Percentiles rank a stretch among this genome's conserved stretches.
Evolutionary conservation across 2,797 vertebrate genomes (phyloP).

Genomic region (Lepilemur ruficaudatus): DNA sequence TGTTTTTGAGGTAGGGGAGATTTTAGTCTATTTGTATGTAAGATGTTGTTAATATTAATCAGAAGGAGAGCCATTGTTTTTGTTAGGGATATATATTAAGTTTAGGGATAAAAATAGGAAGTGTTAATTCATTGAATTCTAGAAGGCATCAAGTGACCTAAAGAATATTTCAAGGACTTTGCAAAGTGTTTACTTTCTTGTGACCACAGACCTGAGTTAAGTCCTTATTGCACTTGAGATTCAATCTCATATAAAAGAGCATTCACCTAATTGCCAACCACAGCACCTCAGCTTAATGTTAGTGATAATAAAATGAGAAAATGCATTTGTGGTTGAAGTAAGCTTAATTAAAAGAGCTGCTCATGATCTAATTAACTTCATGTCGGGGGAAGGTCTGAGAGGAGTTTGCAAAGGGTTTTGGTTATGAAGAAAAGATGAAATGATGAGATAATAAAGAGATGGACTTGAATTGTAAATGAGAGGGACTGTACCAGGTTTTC

Average conservation of each 20-base stretch:
- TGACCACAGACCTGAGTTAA: neutral
- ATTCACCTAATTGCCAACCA: neutral
- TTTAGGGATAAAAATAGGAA: constrained; percentile 1
- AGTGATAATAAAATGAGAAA: constrained; percentile 9
- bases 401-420: neutral
- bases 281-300: neutral
- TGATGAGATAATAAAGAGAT: neutral
- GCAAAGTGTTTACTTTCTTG: neutral
- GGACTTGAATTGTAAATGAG: neutral
- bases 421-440: neutral
- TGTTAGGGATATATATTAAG: neutral
- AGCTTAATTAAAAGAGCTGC: constrained; percentile 27
- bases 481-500: neutral
- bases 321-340: neutral
- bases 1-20: neutral
- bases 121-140: neutral
- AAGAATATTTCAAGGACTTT: constrained; percentile 11
- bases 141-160: neutral
- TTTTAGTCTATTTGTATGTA: constrained; percentile 8
- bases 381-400: neutral
- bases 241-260: neutral
- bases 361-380: constrained; percentile 28
- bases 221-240: neutral
- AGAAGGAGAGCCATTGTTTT: constrained; percentile 4
- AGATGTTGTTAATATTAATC: constrained; percentile 24